These are phyloP conservation scores for Chionodraco myersi DNA, from an alignment of 2,113 vertebrate genomes.

Conservation along the genomic window DNA sequence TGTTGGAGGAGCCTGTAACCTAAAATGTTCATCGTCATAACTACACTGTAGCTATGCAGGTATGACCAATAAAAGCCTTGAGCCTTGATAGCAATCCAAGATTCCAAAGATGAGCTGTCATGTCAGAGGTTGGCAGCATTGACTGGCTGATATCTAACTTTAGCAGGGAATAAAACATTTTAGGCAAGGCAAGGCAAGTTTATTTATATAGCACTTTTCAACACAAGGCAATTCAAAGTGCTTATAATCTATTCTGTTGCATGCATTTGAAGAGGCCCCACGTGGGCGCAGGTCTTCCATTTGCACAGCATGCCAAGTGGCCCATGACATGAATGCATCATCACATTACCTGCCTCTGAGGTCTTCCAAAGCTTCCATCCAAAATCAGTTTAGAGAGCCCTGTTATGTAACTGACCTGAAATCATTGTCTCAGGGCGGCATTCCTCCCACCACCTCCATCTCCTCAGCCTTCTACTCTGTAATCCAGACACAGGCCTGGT, in stretches of 20 bases:
- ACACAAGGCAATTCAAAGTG: too few species aligned
- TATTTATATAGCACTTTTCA: too few species aligned
- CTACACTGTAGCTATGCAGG: too few species aligned
- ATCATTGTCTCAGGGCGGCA: conserved; percentile 26
- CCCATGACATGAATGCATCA: conserved; percentile 12
- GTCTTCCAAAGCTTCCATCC: conserved; percentile 18
- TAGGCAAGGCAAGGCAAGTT: too few species aligned
- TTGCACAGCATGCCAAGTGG: neutral
- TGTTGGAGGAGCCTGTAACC: too few species aligned
- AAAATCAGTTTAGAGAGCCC: conserved; percentile 1
- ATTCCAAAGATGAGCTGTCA: neutral
- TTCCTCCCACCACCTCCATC: conserved; percentile 38
- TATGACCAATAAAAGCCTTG: too few species aligned
- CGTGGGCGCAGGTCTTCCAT: conserved; percentile 24
- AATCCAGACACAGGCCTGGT: conserved; percentile 20
- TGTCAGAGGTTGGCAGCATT: neutral
- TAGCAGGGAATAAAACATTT: neutral
- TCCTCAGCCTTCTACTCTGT: conserved; percentile 26
- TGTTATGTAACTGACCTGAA: conserved; percentile 30
- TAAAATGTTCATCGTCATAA: too few species aligned
- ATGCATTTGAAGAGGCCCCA: neutral
- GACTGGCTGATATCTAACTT: neutral
- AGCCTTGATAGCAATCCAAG: neutral
- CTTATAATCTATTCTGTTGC: neutral
- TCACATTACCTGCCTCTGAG: conserved; percentile 21